phyloP scores from a whole-genome alignment of 2,797 vertebrate genomes.

The Spinus olivaceus region DNA sequence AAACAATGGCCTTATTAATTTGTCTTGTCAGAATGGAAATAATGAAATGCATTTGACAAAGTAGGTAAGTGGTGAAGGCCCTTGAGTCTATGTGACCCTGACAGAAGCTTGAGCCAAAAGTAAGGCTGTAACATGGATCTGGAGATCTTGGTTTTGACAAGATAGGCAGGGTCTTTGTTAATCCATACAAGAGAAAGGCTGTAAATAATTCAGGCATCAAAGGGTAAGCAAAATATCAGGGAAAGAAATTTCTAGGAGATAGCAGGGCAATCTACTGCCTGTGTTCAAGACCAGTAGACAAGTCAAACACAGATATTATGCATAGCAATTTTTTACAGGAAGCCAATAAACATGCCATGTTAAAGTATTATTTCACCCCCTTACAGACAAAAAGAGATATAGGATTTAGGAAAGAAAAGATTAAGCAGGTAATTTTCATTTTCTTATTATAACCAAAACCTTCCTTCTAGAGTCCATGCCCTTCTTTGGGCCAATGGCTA shows the following conservation, averaged over 20 bases:
- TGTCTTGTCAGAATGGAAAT: not conserved
- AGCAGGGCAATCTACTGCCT: not conserved
- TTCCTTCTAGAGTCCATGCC: not conserved
- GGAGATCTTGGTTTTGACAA: not conserved
- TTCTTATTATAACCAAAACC: not conserved
- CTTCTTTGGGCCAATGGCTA: not conserved
- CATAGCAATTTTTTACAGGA: not conserved
- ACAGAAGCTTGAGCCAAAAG: not conserved
- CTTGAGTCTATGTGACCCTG: not conserved
- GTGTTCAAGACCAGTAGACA: not conserved
- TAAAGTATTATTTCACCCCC: not conserved
- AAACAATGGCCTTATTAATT: constrained; percentile 18
- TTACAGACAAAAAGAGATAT: not conserved
- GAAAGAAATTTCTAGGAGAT: not conserved
- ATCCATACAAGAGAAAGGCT: not conserved
- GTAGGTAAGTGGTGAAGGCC: not conserved
- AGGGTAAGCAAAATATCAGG: not conserved
- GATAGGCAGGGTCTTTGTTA: not conserved
- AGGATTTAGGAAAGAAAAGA: not conserved
- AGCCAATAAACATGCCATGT: not conserved
- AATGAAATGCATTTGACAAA: not conserved
- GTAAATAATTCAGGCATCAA: not conserved
- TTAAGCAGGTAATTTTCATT: not conserved
- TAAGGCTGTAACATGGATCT: not conserved
- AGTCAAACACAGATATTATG: not conserved